A percentile compares a stretch with the other conserved stretches of the same genome.
phyloP scores from a whole-genome alignment of 2,113 vertebrate species.

The Sinocyclocheilus maitianheensis region DNA sequence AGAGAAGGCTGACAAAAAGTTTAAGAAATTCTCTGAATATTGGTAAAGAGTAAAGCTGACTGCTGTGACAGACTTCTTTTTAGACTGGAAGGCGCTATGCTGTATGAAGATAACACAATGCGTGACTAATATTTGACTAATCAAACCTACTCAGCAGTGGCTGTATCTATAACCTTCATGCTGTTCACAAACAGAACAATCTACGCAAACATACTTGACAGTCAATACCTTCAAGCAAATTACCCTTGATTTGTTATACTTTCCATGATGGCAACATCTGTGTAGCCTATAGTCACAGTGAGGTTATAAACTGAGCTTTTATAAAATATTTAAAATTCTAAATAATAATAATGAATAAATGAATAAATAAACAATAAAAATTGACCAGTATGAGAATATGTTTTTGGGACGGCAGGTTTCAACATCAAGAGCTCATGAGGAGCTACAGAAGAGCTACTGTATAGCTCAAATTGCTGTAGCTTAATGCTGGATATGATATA shows the following conservation, averaged over 20 bases:
- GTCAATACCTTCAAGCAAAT: neutral
- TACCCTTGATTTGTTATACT: neutral
- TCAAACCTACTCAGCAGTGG: neutral
- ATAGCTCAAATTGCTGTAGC: too few species aligned
- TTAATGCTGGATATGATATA: too few species aligned
- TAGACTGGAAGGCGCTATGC: too few species aligned
- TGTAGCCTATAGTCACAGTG: neutral
- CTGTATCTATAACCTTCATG: too few species aligned
- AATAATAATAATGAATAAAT: too few species aligned
- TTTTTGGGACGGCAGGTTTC: too few species aligned
- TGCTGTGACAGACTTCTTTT: too few species aligned
- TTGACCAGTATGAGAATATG: neutral
- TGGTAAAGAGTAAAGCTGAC: too few species aligned
- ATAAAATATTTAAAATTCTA: neutral
- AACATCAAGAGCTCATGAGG: too few species aligned
- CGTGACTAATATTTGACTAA: neutral
- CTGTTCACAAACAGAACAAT: neutral
- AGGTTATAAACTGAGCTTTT: neutral
- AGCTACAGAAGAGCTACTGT: too few species aligned
- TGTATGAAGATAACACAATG: neutral
- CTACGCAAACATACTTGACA: neutral
- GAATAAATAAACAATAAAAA: neutral
- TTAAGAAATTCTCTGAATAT: too few species aligned
- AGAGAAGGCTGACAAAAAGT: too few species aligned
- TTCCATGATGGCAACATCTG: neutral